Percentiles rank a stretch among this genome's conserved stretches.
Evolutionary conservation across 1,140 invertebrate species (phyloP).

Genomic region (Diorhabda carinulata): DNA sequence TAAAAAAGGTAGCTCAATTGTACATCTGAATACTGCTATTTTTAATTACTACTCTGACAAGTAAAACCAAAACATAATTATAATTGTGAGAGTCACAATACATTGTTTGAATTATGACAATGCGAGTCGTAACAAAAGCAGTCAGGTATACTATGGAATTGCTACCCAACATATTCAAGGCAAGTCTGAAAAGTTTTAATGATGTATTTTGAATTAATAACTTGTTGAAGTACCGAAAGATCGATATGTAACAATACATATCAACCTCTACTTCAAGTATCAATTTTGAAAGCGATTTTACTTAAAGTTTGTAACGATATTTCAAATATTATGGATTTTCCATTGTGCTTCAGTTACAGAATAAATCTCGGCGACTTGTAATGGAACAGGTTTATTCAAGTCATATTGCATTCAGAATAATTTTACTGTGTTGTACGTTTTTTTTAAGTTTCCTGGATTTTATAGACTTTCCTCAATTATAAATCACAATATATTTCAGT

Average conservation of each 20-base stretch:
- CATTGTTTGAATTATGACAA: conserved; percentile 42
- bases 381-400: no score
- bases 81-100: conserved; percentile 44
- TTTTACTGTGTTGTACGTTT: no score
- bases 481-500: no score
- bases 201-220: conserved; percentile 48
- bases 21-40: conserved; percentile 26
- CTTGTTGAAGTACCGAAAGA: conserved; percentile 43
- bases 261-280: conserved; percentile 2
- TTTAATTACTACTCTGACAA: conserved; percentile 43
- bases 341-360: background rate
- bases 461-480: no score
- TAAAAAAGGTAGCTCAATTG: conserved; percentile 12
- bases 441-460: no score
- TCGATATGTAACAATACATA: conserved; percentile 39
- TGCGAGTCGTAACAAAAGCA: conserved; percentile 37
- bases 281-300: background rate
- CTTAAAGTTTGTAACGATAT: background rate
- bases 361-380: background rate
- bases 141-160: conserved; percentile 39
- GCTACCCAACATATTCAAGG: conserved; percentile 41
- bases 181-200: conserved; percentile 49
- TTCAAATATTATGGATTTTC: background rate
- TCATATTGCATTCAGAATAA: no score
- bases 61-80: conserved; percentile 45